These are phyloP conservation scores for Neopipo cinnamomea DNA, from an alignment of 2,113 vertebrate genomes.

Conservation along the genomic window DNA sequence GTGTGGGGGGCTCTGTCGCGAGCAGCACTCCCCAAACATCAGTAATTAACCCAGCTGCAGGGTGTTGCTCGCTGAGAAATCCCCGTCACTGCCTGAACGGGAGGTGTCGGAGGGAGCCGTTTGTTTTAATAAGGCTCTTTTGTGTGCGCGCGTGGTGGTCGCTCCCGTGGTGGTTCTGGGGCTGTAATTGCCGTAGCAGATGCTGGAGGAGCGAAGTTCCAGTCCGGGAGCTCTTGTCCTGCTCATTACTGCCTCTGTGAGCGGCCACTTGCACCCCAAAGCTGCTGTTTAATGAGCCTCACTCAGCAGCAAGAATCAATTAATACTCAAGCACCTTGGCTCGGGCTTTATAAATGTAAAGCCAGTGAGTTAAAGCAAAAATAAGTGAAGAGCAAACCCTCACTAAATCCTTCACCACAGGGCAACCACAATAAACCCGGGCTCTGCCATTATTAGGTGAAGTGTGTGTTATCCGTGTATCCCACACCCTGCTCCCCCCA, in stretches of 20 bases:
- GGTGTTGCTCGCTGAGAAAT: not conserved
- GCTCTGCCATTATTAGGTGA: not conserved
- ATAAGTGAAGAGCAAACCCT: not conserved
- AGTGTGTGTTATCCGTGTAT: rapidly evolving
- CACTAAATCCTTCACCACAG: rapidly evolving
- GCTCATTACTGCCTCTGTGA: not conserved
- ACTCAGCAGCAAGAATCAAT: slow-evolving; percentile 11
- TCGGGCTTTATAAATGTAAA: not conserved
- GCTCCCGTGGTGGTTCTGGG: not conserved
- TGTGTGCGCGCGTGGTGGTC: rapidly evolving
- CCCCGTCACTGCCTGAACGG: not conserved
- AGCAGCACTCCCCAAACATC: not conserved
- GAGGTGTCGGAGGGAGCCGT: not conserved
- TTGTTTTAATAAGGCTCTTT: not conserved
- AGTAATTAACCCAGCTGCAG: slow-evolving; percentile 39
- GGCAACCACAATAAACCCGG: not conserved
- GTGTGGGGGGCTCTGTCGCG: not conserved
- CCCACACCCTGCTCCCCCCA: not conserved
- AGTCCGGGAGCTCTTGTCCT: not conserved
- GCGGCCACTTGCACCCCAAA: slow-evolving; percentile 9
- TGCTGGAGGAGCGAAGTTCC: slow-evolving; percentile 2
- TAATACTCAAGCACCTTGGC: not conserved
- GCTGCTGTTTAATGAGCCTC: slow-evolving; percentile 40
- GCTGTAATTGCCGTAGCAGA: not conserved
- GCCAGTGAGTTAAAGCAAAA: not conserved